Conservation (phyloP, 2,888 invertebrate species). For the Eupithecia abbreviata region DNA sequence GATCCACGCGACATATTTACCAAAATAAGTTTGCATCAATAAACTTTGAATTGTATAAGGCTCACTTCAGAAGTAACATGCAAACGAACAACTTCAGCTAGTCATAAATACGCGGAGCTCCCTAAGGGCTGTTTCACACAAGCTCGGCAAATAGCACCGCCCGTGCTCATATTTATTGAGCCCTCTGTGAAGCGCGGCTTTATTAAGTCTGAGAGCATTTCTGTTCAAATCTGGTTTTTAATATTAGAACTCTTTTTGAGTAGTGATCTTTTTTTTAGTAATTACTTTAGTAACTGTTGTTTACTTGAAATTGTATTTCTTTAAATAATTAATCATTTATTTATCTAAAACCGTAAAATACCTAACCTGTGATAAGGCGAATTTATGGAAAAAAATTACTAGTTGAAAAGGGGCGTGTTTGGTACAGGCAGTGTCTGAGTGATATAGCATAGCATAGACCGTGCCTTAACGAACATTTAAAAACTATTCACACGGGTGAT, state of each 20-base stretch:
- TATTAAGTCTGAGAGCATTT: conserved; percentile 15
- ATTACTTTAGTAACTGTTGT: background rate
- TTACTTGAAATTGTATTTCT: background rate
- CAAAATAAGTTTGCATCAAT: too few relatives aligned
- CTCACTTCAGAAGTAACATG: background rate
- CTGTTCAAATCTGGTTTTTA: background rate
- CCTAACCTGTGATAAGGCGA: too few relatives aligned
- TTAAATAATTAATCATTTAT: background rate
- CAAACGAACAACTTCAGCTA: conserved; percentile 2
- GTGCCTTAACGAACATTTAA: too few relatives aligned
- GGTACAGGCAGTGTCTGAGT: too few relatives aligned
- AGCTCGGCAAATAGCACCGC: conserved; percentile 23
- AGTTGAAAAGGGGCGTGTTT: too few relatives aligned
- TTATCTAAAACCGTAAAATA: background rate
- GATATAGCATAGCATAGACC: too few relatives aligned
- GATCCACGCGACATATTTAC: too few relatives aligned
- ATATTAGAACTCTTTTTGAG: background rate
- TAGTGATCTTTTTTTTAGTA: background rate
- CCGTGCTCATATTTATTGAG: conserved; percentile 38
- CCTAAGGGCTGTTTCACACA: conserved; percentile 34
- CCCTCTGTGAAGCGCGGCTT: conserved; percentile 18
- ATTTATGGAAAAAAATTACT: too few relatives aligned
- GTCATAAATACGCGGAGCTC: conserved; percentile 19
- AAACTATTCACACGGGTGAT: too few relatives aligned
- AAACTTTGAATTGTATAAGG: background rate